Base-by-base conservation (phyloP, 2,797 vertebrate species). In the Menidia menidia region DNA sequence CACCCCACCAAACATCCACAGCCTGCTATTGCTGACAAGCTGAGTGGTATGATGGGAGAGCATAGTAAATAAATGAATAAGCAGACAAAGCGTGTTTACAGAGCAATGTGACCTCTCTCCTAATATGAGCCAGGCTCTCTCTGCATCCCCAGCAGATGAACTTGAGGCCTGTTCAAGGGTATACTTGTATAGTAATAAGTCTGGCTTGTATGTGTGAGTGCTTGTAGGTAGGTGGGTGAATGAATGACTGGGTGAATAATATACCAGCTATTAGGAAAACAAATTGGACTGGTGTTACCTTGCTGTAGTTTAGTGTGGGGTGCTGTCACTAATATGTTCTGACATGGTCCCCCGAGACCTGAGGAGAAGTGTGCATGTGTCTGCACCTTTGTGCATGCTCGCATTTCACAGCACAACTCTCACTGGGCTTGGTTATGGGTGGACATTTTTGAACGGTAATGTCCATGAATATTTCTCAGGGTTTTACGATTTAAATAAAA, bases 11-110 rank as follows among this genome's bases (percentile, higher is more conserved):
- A 56, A 32, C 55, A 47, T 63, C 71, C 53, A 58, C 63, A 58
- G 3, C 64, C 53, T 58, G 52, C 63, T 60, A 77, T 47, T 91
- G 91, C 92, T 92, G 90, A 91, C 89, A 84, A 71, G 79, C 82
- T 82, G 85, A 81, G 84, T 71, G 75, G 65, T 84, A 85, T 79
- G 88, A 88, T 85, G 78, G 81, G 86, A 79, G 84, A 78, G 80
- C 73, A 61, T 82, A 87, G 92, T 89, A 92, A 92, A 92, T 93
- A 92, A 93, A 93, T 94, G 88, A 93, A 93, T 88, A 92, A 92
- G 88, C 89, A 92, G 90, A 92, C 88, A 88, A 91, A 89, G 84
- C 80, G 73, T 87, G 88, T 92, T 93, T 90, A 91, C 86, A 89
- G 87, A 90, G 81, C 91, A 94, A 92, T 91, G 88, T 94, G 92